These are phyloP conservation scores for Octopus sinensis DNA, from an alignment of 1,140 invertebrate genomes.

Conservation along the genomic window DNA sequence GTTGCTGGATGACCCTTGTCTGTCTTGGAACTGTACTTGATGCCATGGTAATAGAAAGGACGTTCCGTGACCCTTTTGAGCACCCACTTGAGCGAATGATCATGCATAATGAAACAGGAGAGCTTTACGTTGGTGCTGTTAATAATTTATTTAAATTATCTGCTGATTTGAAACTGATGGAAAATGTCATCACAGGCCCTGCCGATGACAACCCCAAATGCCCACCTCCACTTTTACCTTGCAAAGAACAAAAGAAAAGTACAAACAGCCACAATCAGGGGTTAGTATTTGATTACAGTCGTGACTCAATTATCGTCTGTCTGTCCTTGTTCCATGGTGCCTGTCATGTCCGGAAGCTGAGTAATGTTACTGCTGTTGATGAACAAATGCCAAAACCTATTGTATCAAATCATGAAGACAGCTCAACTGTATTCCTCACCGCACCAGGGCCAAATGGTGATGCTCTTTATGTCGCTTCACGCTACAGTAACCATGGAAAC, in stretches of 20 bases:
- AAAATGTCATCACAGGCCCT: constrained; percentile 82
- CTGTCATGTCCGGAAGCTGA: constrained; percentile 81
- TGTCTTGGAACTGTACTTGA: not conserved
- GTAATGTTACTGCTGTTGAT: constrained; percentile 83
- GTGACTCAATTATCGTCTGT: constrained; percentile 85
- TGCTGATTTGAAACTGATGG: constrained; percentile 75
- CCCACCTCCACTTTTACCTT: constrained; percentile 61
- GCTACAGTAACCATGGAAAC: constrained; percentile 64
- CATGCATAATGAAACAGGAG: constrained; percentile 77
- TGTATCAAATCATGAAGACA: constrained; percentile 88
- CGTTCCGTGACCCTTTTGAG: constrained; percentile 1
- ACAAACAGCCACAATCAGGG: constrained; percentile 95
- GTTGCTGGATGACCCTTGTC: not conserved
- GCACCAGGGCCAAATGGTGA: constrained; percentile 82
- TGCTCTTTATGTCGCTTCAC: constrained; percentile 93
- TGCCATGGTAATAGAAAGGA: not conserved
- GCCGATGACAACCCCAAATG: constrained; percentile 84
- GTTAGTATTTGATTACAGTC: constrained; percentile 86
- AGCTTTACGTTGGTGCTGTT: constrained; percentile 89
- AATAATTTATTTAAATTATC: constrained; percentile 91
- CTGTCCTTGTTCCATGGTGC: constrained; percentile 84
- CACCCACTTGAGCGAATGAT: constrained; percentile 28
- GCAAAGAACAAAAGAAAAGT: constrained; percentile 57
- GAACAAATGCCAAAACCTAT: constrained; percentile 83
- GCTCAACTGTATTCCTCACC: constrained; percentile 93